phyloP scores from a whole-genome alignment of 2,888 invertebrate genomes.

The Polydrusus pterygomalis region DNA sequence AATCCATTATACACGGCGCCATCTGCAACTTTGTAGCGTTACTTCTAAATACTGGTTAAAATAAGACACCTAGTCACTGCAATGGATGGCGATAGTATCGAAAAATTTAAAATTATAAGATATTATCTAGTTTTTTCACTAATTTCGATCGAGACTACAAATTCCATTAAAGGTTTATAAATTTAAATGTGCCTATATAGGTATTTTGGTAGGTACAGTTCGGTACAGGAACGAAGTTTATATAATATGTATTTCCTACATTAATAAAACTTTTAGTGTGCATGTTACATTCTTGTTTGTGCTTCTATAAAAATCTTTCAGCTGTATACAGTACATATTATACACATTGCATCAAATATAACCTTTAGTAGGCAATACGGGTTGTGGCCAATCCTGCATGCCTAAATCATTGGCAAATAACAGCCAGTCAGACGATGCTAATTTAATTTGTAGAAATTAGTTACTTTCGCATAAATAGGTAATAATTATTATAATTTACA shows the following conservation, averaged over 20 bases:
- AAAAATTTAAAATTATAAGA: not conserved
- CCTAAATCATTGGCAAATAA: conserved; percentile 17
- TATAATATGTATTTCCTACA: too few species aligned
- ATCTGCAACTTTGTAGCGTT: not conserved
- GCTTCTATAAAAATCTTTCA: too few species aligned
- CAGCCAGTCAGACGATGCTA: not conserved
- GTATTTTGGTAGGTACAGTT: too few species aligned
- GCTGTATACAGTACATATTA: not conserved
- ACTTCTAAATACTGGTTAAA: not conserved
- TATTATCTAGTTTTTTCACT: too few species aligned
- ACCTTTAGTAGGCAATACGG: not conserved
- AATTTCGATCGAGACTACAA: too few species aligned
- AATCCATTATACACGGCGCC: not conserved
- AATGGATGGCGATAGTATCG: not conserved
- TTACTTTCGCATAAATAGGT: not conserved
- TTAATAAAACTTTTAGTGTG: too few species aligned
- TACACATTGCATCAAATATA: not conserved
- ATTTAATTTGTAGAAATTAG: not conserved
- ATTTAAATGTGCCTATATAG: too few species aligned
- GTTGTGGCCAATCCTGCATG: conserved; percentile 8
- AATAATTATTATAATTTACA: too few species aligned
- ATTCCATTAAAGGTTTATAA: too few species aligned
- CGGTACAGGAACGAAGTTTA: too few species aligned
- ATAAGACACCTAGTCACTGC: not conserved
- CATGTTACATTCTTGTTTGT: too few species aligned